Evolutionary conservation across 2,888 invertebrate genomes (phyloP).

Genomic region (Limenitis camilla): DNA sequence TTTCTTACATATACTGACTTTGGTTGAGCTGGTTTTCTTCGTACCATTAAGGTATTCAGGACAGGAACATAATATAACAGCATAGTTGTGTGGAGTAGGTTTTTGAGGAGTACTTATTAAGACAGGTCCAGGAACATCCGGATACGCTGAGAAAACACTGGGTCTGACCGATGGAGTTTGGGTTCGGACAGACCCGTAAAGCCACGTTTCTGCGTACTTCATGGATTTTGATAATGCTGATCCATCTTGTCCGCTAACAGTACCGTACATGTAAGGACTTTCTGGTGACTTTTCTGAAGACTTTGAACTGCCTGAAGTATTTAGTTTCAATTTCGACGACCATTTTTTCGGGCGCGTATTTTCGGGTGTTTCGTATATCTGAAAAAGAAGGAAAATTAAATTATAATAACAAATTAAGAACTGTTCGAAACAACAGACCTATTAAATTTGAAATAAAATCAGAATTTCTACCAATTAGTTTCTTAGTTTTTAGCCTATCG

Average conservation of each 20-base stretch:
- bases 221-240: constrained; percentile 87
- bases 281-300: constrained; percentile 66
- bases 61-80: constrained; percentile 87
- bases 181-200: constrained; percentile 84
- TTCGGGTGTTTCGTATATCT: constrained; percentile 71
- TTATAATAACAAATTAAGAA: background rate
- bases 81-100: constrained; percentile 77
- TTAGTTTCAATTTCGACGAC: constrained; percentile 81
- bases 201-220: constrained; percentile 90
- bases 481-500: constrained; percentile 2
- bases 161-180: constrained; percentile 64
- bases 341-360: constrained; percentile 78
- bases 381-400: constrained; percentile 36
- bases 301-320: constrained; percentile 62
- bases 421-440: background rate
- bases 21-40: constrained; percentile 80
- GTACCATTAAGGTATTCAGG: constrained; percentile 86
- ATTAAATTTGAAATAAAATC: background rate
- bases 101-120: constrained; percentile 71
- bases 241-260: constrained; percentile 75
- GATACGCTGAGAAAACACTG: constrained; percentile 66
- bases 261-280: constrained; percentile 66
- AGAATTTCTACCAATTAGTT: background rate
- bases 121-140: constrained; percentile 63
- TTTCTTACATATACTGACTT: constrained; percentile 86